These are phyloP conservation scores for Corynorhinus townsendii DNA, from an alignment of 2,113 vertebrate species.

Conservation along the genomic window DNA sequence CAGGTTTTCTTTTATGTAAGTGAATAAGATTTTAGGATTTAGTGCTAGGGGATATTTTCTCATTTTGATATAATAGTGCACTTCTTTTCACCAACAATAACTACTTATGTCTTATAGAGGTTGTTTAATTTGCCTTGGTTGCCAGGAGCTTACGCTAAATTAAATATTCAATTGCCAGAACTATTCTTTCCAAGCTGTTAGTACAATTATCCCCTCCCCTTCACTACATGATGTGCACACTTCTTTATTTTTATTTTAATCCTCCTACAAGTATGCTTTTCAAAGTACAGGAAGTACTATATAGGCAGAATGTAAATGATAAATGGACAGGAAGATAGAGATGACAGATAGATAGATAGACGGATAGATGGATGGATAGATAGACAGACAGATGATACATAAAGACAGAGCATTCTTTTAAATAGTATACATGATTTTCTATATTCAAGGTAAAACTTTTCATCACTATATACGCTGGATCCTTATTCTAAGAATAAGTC, in stretches of 20 bases:
- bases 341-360: background rate
- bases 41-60: background rate
- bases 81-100: background rate
- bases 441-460: conserved; percentile 1
- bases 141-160: conserved; percentile 31
- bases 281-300: background rate
- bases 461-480: background rate
- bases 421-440: background rate
- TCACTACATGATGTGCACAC: background rate
- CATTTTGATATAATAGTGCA: background rate
- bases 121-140: background rate
- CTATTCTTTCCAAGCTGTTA: background rate
- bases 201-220: background rate
- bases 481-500: background rate
- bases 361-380: background rate
- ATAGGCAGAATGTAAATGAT: background rate
- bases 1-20: background rate
- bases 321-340: background rate
- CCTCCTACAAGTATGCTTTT: background rate
- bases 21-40: conserved; percentile 3
- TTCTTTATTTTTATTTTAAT: conserved; percentile 15
- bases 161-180: conserved; percentile 10
- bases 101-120: background rate
- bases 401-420: background rate
- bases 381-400: background rate